These are phyloP conservation scores for Nipponacmea schrenckii DNA, from an alignment of 2,888 invertebrate species.

Conservation along the genomic window DNA sequence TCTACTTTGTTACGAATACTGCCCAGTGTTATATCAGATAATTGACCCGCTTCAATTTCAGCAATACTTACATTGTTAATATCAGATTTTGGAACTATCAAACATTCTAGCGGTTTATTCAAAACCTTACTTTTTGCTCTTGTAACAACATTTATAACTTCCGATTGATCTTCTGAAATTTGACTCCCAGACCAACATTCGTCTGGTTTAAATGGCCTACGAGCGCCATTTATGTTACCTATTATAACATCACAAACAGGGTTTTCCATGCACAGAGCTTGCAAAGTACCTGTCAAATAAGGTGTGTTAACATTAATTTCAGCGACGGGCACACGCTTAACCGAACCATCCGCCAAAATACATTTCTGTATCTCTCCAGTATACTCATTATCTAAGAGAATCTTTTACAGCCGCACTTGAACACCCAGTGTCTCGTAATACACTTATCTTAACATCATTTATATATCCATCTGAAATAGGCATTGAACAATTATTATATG, in stretches of 20 bases:
- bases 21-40: too few relatives aligned
- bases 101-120: too few relatives aligned
- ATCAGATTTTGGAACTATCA: too few relatives aligned
- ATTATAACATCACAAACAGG: slow-evolving; percentile 28
- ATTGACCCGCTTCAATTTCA: too few relatives aligned
- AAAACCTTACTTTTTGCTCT: too few relatives aligned
- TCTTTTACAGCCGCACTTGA: slow-evolving; percentile 25
- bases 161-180: too few relatives aligned
- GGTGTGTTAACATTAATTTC: slow-evolving; percentile 21
- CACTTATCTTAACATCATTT: slow-evolving; percentile 15
- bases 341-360: slow-evolving; percentile 24
- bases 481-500: slow-evolving; percentile 9
- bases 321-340: slow-evolving; percentile 20
- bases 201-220: too few relatives aligned
- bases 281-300: slow-evolving; percentile 15
- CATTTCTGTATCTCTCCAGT: slow-evolving; percentile 22
- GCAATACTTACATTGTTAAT: too few relatives aligned
- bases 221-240: too few relatives aligned
- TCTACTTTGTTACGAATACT: too few relatives aligned
- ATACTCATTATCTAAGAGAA: slow-evolving; percentile 8
- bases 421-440: slow-evolving; percentile 27
- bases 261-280: slow-evolving; percentile 22
- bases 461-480: slow-evolving; percentile 20
- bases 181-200: too few relatives aligned
- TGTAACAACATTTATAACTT: too few relatives aligned